Percentiles rank a stretch among this genome's conserved stretches.
phyloP scores from a whole-genome alignment of 1,140 invertebrate species.

The Heliconius eleuchia region DNA sequence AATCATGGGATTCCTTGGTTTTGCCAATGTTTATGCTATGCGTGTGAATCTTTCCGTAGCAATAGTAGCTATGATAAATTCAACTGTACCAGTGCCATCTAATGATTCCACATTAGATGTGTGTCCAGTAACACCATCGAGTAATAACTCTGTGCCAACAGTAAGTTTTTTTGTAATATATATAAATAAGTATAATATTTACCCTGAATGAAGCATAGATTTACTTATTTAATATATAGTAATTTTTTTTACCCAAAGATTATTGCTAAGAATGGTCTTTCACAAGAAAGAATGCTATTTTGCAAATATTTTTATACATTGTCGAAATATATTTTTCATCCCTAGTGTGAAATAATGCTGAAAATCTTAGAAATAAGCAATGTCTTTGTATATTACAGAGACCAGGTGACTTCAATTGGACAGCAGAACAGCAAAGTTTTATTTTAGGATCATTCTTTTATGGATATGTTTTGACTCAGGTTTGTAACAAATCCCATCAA shows the following conservation, averaged over 20 bases:
- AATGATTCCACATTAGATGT: constrained; percentile 83
- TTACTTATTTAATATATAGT: too few species aligned
- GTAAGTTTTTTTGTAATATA: constrained; percentile 55
- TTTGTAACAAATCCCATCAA: constrained; percentile 34
- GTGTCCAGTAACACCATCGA: constrained; percentile 79
- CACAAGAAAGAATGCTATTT: too few species aligned
- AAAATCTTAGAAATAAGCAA: background rate
- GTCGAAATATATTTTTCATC: too few species aligned
- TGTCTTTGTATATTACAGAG: constrained; percentile 71
- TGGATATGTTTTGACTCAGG: constrained; percentile 93
- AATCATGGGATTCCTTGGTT: constrained; percentile 89
- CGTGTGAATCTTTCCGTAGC: constrained; percentile 96
- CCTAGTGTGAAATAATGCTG: too few species aligned
- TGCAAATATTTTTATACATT: too few species aligned
- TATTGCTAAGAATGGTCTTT: too few species aligned
- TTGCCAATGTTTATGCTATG: constrained; percentile 94
- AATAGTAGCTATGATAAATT: constrained; percentile 96
- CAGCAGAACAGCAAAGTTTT: constrained; percentile 88
- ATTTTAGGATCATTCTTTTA: constrained; percentile 93
- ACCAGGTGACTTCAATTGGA: constrained; percentile 89
- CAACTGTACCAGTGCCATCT: constrained; percentile 84
- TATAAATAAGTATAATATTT: background rate
- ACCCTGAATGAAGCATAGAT: too few species aligned
- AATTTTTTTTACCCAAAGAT: too few species aligned
- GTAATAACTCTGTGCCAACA: constrained; percentile 82